Evolutionary conservation across 2,113 vertebrate genomes (phyloP), one percentile per base, ranked within the genome.

Genomic region (Myotis lucifugus): DNA sequence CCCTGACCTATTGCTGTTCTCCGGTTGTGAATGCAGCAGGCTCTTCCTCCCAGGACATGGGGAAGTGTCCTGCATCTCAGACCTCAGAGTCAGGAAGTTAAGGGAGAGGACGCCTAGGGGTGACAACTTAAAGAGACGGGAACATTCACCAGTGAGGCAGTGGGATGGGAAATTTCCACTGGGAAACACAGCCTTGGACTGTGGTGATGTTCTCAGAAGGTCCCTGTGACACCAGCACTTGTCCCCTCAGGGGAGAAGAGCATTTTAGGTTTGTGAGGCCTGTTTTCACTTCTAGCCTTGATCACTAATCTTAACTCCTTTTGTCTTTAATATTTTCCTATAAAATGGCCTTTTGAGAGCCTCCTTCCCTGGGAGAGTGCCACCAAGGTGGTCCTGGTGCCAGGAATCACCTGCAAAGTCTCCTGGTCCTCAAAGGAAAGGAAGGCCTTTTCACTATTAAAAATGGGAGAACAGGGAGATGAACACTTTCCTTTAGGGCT

Each of bases 81-180:
- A 29, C 7, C 29, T 85, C 61, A 34, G 27, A 50, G 50, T 8
- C 54, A 66, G 69, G 73, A 70, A 54, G 76, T 85, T 19, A 46
- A 14, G 2, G 87, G n/a, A 17, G 50, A 8, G 15, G 8, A 27
- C 8, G 23, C 15, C 13, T 6, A 0, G 4, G 5, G 34, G 6
- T 77, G 27, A 61, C 50, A n/a, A 77, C 9, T 90, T 90, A 90
- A 77, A 85, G 79, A 59, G 87, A 85, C 79, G 85, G 56, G 56
- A 50, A 50, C 13, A 50, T 14, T 59, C 29, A 8, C 40, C 40
- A n/a, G 14, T 73, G 92, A 52, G 9, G 27, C 2, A 0, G 4
- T n/a, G 67, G 27, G 37, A 18, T 18, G 25, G 4, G 0, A 8
- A 8, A 6, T 19, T 50, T 70, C 54, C 21, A 46, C 8, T 32